A percentile compares a stretch with the other conserved stretches of the same genome.
phyloP scores from a whole-genome alignment of 2,888 invertebrate species.

The Lamproptera curius region DNA sequence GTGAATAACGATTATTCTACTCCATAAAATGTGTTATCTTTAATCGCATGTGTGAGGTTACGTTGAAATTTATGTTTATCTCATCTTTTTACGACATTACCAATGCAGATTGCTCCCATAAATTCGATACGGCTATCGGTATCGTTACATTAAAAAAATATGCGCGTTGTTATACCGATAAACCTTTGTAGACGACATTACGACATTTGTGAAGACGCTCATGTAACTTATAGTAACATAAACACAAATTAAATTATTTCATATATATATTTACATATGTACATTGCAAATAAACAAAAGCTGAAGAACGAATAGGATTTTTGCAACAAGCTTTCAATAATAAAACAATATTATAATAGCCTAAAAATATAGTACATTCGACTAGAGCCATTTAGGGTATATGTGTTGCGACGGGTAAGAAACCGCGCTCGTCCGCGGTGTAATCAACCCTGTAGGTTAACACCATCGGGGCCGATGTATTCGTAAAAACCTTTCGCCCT shows the following conservation, averaged over 20 bases:
- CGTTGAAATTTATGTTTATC: neutral
- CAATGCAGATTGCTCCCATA: neutral
- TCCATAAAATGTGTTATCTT: neutral
- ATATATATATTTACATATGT: slow-evolving; percentile 6
- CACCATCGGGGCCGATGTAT: slow-evolving; percentile 81
- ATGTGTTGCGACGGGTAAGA: slow-evolving; percentile 69
- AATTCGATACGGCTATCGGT: neutral
- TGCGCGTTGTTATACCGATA: neutral
- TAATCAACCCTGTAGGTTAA: slow-evolving; percentile 75
- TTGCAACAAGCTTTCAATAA: slow-evolving; percentile 11
- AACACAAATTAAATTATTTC: neutral
- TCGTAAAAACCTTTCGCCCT: slow-evolving; percentile 78
- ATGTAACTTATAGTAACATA: neutral
- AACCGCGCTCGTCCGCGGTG: slow-evolving; percentile 78
- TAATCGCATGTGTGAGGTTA: slow-evolving; percentile 2
- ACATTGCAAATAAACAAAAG: slow-evolving; percentile 11
- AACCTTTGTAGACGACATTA: neutral
- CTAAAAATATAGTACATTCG: slow-evolving; percentile 1
- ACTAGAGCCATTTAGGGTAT: slow-evolving; percentile 36
- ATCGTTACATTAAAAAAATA: neutral
- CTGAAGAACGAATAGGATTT: neutral
- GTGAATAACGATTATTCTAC: no score
- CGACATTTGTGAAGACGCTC: neutral
- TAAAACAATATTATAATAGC: slow-evolving; percentile 11
- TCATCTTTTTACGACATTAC: neutral